Percentiles rank a stretch among this genome's conserved stretches.
phyloP scores from a whole-genome alignment of 2,888 invertebrate species.

The Disparrhopalites patrizii region DNA sequence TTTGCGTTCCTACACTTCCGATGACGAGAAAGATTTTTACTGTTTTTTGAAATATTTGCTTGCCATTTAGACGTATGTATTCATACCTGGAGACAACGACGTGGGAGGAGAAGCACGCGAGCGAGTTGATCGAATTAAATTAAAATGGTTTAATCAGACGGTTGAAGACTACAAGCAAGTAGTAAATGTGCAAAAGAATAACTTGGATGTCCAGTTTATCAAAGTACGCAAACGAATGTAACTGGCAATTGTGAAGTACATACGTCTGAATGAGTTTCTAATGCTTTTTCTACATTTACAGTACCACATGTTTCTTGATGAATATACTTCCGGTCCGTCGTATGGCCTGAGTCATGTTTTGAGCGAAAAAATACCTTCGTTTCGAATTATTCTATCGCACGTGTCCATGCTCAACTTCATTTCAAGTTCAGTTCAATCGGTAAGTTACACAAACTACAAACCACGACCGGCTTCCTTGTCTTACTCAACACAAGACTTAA shows the following conservation, averaged over 20 bases:
- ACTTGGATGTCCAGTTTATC: slow-evolving; percentile 51
- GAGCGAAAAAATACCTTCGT: slow-evolving; percentile 17
- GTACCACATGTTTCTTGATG: slow-evolving; percentile 10
- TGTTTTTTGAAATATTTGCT: too few species aligned
- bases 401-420: slow-evolving; percentile 35
- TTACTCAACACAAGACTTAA: too few species aligned
- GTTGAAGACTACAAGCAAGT: slow-evolving; percentile 64
- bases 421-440: slow-evolving; percentile 37
- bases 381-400: slow-evolving; percentile 39
- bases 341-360: background rate
- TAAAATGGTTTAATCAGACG: slow-evolving; percentile 67
- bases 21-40: too few species aligned
- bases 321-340: background rate
- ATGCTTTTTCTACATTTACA: background rate
- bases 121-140: slow-evolving; percentile 64
- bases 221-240: slow-evolving; percentile 50
- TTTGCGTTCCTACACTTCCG: too few species aligned
- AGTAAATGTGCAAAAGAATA: slow-evolving; percentile 53
- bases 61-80: slow-evolving; percentile 58
- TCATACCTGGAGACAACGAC: slow-evolving; percentile 94
- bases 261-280: too few species aligned
- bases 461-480: too few species aligned
- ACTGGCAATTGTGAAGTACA: background rate
- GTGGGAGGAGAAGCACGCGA: slow-evolving; percentile 86
- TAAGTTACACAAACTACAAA: too few species aligned